phyloP scores from a whole-genome alignment of 2,888 invertebrate species.

The Torymus aiolomorphi region DNA sequence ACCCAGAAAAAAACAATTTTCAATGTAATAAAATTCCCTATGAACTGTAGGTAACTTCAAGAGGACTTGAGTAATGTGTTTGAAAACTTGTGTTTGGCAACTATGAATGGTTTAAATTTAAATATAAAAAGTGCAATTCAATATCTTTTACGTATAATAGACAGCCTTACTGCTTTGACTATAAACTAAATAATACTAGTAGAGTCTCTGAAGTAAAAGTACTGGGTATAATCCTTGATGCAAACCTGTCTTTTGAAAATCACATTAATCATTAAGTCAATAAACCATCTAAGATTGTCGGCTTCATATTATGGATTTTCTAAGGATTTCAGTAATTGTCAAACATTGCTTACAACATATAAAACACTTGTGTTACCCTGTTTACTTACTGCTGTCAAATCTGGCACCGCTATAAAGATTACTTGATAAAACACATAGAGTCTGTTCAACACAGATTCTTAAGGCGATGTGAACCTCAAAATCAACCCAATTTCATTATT shows the following conservation, averaged over 20 bases:
- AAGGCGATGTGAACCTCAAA: too few species aligned
- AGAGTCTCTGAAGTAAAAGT: neutral
- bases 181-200: too few species aligned
- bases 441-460: neutral
- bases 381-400: neutral
- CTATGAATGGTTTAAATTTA: neutral
- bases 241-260: neutral
- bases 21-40: neutral
- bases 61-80: neutral
- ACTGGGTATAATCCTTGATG: neutral
- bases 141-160: neutral
- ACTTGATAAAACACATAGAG: neutral
- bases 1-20: too few species aligned
- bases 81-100: too few species aligned
- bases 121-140: neutral
- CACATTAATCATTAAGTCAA: neutral
- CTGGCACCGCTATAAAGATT: neutral
- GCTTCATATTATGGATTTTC: neutral
- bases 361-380: neutral
- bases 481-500: too few species aligned
- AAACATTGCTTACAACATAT: neutral
- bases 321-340: neutral
- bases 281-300: neutral
- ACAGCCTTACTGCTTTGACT: neutral
- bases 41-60: neutral